Percentiles rank a stretch among this genome's conserved stretches.
Conservation (phyloP, 1,140 invertebrate species). For the Papilio aristodemus region DNA sequence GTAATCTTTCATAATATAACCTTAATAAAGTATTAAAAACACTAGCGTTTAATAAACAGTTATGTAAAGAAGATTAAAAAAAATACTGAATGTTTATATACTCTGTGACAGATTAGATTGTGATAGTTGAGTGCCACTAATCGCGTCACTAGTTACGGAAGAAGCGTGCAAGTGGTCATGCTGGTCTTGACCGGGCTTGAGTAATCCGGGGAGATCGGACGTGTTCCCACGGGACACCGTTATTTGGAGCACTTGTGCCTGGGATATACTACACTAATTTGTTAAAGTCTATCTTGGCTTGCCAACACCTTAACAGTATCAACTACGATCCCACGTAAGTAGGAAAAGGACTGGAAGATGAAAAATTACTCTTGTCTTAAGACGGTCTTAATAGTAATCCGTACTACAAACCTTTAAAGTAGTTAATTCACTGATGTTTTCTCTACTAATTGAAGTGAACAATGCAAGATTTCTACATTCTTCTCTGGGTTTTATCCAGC, state of each 20-base stretch:
- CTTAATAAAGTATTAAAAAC: background rate
- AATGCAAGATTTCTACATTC: too few species aligned
- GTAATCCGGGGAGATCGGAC: constrained; percentile 7
- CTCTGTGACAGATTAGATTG: constrained; percentile 19
- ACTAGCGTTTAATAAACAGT: background rate
- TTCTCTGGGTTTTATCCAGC: too few species aligned
- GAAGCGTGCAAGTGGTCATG: background rate
- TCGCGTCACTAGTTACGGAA: background rate
- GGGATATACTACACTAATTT: background rate
- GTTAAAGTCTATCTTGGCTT: background rate
- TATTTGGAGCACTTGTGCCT: background rate
- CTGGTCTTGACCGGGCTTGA: background rate
- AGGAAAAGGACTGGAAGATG: too few species aligned
- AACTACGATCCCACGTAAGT: too few species aligned
- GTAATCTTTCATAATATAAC: background rate
- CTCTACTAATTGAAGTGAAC: too few species aligned
- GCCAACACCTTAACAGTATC: too few species aligned
- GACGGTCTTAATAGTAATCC: too few species aligned
- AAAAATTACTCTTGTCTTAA: too few species aligned
- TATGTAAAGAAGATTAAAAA: background rate
- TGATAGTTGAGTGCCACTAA: constrained; percentile 8
- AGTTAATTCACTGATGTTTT: too few species aligned
- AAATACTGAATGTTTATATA: constrained; percentile 9
- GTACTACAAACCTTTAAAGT: too few species aligned
- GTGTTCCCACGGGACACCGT: constrained; percentile 16